Base-by-base conservation (phyloP, 2,888 invertebrate genomes). In the Xylota segnis region DNA sequence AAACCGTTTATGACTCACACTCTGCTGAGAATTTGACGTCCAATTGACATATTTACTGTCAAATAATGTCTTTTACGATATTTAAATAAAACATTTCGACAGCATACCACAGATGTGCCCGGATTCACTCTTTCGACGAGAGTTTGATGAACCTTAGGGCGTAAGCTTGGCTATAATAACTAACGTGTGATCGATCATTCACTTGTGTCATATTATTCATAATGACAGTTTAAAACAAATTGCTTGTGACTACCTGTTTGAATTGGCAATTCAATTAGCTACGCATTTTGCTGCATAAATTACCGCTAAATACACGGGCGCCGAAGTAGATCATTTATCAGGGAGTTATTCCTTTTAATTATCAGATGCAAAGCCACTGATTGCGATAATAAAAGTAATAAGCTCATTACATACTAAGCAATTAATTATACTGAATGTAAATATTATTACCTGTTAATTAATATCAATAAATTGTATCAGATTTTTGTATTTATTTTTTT, bases 401-500 rank as follows among this genome's bases (percentile, higher is more conserved):
- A 63, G 83, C 79, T 84, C 72, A 83, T 84, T 84, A 75, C 74
- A 65, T 68, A 75, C 32, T 27, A 59, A 56, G 65, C 70, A 71
- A 81, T 84, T 76, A 84, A 81, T 84, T 81, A 81, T 45, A 32
- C 16, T 63, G 63, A 71, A 71, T 52, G 74, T 84, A 79, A 79
- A 79, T 84, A 84, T 84, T 84, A 84, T 84, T 84, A 74, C 74
- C 63, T 84, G 74, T 70, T 84, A 84, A 83, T 83, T 79, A 78
- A 83, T 79, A 74, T 54, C 83, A 65, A 63, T 79, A 63, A 82
- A 82, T 56, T 71, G 47, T 66, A 78, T 78, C 61, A 61, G 66
- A 78, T 78, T 45, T 75, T 3, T 2, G 23, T 23, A n/a, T n/a
- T n/a, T n/a, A n/a, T 23, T 23, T 23, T 23, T 23, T 23, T 23